Evolutionary conservation across 2,888 invertebrate genomes (phyloP).

Genomic region (Drosophila conformis): DNA sequence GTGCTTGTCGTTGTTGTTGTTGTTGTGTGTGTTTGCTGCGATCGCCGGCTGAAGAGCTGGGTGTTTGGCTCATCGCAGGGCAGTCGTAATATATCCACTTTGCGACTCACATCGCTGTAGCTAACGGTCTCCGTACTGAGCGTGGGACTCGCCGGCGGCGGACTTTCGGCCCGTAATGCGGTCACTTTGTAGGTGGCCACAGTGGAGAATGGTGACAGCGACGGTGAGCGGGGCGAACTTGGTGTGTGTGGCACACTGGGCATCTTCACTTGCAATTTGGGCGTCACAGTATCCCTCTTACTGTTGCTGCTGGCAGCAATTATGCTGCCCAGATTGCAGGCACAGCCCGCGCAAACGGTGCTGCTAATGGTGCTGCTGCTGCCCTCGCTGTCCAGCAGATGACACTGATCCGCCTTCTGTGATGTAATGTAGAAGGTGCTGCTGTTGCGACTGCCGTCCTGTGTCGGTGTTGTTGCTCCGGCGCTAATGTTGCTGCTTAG

Average conservation of each 20-base stretch:
- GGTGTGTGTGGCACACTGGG: constrained; percentile 29
- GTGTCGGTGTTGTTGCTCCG: not conserved
- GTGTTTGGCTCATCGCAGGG: constrained; percentile 53
- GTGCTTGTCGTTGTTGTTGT: constrained; percentile 83
- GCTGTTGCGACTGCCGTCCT: constrained; percentile 55
- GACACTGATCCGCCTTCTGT: constrained; percentile 63
- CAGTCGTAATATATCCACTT: constrained; percentile 70
- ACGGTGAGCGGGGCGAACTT: constrained; percentile 66
- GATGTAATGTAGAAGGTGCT: constrained; percentile 82
- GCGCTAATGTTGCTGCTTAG: constrained; percentile 50
- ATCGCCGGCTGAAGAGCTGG: constrained; percentile 65
- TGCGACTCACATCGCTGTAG: constrained; percentile 73
- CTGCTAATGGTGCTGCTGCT: constrained; percentile 59
- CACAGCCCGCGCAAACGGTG: constrained; percentile 82
- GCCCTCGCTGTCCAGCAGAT: constrained; percentile 47
- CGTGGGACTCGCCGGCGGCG: constrained; percentile 61
- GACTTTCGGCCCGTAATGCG: constrained; percentile 50
- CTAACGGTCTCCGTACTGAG: constrained; percentile 68
- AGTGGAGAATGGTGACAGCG: constrained; percentile 64
- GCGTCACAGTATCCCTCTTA: constrained; percentile 5
- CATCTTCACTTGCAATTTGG: constrained; percentile 4
- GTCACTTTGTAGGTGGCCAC: constrained; percentile 63
- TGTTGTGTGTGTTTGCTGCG: constrained; percentile 78
- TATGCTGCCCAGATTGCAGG: constrained; percentile 69
- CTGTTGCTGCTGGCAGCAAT: constrained; percentile 5